Percentiles rank a stretch among this genome's conserved stretches.
phyloP scores from a whole-genome alignment of 2,888 invertebrate genomes.

The Lissocephala sabroskyi region DNA sequence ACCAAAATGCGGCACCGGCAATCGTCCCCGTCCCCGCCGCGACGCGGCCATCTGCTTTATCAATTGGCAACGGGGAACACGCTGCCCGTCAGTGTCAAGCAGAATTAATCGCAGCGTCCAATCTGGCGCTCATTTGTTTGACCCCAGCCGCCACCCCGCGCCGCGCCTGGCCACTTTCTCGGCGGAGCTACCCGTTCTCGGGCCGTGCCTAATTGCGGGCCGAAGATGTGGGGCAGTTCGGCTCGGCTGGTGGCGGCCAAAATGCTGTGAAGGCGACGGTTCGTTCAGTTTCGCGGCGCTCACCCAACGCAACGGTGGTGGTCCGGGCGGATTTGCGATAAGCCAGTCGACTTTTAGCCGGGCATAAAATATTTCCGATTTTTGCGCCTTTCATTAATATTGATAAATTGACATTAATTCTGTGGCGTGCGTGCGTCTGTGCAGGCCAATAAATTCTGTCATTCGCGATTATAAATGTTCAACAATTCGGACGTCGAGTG shows the following conservation, averaged over 20 bases:
- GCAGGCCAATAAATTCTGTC: slow-evolving; percentile 9
- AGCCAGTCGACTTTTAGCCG: no score
- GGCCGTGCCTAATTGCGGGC: slow-evolving; percentile 6
- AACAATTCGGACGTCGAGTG: slow-evolving; percentile 6
- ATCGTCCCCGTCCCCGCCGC: no score
- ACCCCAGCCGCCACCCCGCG: no score
- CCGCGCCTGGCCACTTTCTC: no score
- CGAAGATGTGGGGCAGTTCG: slow-evolving; percentile 1
- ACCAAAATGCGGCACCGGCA: slow-evolving; percentile 18
- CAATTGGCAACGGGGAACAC: slow-evolving; percentile 34
- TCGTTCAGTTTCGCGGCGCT: slow-evolving; percentile 29
- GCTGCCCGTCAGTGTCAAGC: slow-evolving; percentile 34
- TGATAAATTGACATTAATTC: slow-evolving; percentile 47
- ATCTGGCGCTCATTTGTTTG: slow-evolving; percentile 10
- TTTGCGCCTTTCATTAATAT: slow-evolving; percentile 41
- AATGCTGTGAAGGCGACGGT: background rate
- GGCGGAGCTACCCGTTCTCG: background rate
- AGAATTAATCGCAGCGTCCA: slow-evolving; percentile 38
- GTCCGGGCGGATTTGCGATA: background rate
- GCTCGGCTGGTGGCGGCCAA: no score
- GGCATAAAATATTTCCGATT: slow-evolving; percentile 1
- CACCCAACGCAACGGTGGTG: slow-evolving; percentile 20
- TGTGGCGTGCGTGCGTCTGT: background rate
- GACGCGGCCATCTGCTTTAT: slow-evolving; percentile 43
- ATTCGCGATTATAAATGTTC: slow-evolving; percentile 12